A percentile compares a stretch with the other conserved stretches of the same genome.
Evolutionary conservation across 2,888 invertebrate species (phyloP).

Genomic region (Melikaiella ostensackeni): DNA sequence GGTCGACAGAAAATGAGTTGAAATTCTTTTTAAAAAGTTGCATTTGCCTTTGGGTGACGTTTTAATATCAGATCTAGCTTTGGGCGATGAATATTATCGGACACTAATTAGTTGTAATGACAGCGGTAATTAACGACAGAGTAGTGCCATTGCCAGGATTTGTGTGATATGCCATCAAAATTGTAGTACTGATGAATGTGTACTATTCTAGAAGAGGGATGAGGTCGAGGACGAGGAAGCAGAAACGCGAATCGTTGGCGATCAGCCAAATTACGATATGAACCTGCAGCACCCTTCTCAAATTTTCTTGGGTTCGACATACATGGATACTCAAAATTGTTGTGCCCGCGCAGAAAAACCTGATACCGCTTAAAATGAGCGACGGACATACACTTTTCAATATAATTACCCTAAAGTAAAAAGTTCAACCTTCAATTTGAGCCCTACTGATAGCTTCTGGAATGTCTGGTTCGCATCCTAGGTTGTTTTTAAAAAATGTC

Average conservation of each 20-base stretch:
- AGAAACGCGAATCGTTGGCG: conserved; percentile 52
- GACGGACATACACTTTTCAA: no score
- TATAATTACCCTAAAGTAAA: no score
- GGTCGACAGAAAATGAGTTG: neutral
- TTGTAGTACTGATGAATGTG: conserved; percentile 35
- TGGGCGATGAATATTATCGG: conserved; percentile 32
- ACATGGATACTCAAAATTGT: no score
- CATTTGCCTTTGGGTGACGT: neutral
- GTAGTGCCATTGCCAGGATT: conserved; percentile 26
- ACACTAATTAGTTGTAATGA: conserved; percentile 13
- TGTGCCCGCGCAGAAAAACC: no score
- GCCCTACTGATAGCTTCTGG: no score
- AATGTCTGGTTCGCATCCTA: no score
- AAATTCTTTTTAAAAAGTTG: neutral
- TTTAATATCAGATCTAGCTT: neutral
- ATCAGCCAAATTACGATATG: conserved; percentile 57
- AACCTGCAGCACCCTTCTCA: conserved; percentile 53
- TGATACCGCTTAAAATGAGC: no score
- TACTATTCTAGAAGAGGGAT: conserved; percentile 40
- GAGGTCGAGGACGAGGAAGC: conserved; percentile 47
- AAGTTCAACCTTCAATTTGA: no score
- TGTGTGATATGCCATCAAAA: conserved; percentile 20
- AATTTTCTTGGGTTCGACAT: neutral
- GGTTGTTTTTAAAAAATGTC: no score
- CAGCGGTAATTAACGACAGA: conserved; percentile 19